phyloP scores from a whole-genome alignment of 2,888 invertebrate genomes.

The Protophormia terraenovae region DNA sequence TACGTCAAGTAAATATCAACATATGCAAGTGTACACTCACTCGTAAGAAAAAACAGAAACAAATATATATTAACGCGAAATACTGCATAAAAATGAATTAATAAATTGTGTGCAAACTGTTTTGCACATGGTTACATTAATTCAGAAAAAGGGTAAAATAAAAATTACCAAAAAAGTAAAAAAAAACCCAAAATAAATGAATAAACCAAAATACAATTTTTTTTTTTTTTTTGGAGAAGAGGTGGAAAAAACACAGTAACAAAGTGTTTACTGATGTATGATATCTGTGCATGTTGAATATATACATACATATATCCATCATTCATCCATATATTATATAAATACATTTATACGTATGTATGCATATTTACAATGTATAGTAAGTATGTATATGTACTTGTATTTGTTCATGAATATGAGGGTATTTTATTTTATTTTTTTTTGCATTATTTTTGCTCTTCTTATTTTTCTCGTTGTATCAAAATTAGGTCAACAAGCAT shows the following conservation, averaged over 20 bases:
- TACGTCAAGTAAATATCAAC: neutral
- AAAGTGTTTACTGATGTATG: constrained; percentile 60
- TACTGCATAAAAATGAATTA: constrained; percentile 62
- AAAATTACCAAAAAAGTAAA: constrained; percentile 31
- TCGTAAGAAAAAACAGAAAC: constrained; percentile 6
- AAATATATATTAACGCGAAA: constrained; percentile 19
- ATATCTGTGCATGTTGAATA: constrained; percentile 26
- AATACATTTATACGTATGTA: neutral
- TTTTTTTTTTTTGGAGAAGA: constrained; percentile 3
- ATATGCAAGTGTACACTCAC: constrained; percentile 8
- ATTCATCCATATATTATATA: constrained; percentile 7
- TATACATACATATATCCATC: neutral
- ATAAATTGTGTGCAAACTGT: constrained; percentile 65
- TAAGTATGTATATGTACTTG: constrained; percentile 14
- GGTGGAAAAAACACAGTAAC: constrained; percentile 22
- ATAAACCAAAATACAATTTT: constrained; percentile 15
- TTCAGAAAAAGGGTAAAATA: constrained; percentile 41
- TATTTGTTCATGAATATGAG: constrained; percentile 55
- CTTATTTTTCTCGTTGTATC: constrained; percentile 21
- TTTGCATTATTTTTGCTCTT: constrained; percentile 39
- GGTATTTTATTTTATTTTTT: constrained; percentile 32
- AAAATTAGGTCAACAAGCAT: constrained; percentile 68
- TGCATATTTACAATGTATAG: neutral
- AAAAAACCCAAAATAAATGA: constrained; percentile 20
- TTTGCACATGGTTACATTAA: constrained; percentile 57